Conservation (phyloP, 2,888 invertebrate species). For the Cephus nigrinus region DNA sequence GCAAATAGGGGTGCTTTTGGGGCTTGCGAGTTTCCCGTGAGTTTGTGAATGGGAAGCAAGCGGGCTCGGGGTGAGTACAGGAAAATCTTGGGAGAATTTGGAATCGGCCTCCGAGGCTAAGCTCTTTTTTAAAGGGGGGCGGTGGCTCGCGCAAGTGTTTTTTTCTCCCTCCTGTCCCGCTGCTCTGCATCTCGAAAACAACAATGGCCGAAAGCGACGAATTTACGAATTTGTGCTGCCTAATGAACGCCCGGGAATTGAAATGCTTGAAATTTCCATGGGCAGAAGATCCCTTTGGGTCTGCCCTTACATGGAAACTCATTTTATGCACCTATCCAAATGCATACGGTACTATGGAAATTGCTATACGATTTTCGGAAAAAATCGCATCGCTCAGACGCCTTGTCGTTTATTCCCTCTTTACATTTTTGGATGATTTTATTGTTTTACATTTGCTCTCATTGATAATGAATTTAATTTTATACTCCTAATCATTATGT, state of each 20-base stretch:
- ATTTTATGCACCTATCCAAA: too few relatives aligned
- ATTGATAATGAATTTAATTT: too few relatives aligned
- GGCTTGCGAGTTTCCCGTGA: conserved; percentile 11
- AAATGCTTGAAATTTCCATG: conserved; percentile 18
- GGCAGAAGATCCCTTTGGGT: conserved; percentile 15
- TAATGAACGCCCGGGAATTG: too few relatives aligned
- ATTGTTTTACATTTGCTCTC: too few relatives aligned
- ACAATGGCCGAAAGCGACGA: conserved; percentile 46
- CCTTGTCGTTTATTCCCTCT: too few relatives aligned
- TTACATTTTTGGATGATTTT: too few relatives aligned
- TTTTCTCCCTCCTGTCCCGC: conserved; percentile 30
- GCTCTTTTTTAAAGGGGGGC: conserved; percentile 49
- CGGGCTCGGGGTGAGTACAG: conserved; percentile 39
- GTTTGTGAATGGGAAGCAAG: conserved; percentile 26
- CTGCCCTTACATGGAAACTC: neutral
- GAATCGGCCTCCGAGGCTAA: conserved; percentile 4
- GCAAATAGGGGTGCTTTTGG: conserved; percentile 28
- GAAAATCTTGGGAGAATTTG: conserved; percentile 17
- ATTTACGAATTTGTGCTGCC: too few relatives aligned
- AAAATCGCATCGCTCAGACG: too few relatives aligned
- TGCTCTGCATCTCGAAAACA: conserved; percentile 37
- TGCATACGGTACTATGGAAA: too few relatives aligned
- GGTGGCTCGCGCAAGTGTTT: conserved; percentile 52
- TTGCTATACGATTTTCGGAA: too few relatives aligned
- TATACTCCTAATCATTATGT: too few relatives aligned